These are phyloP conservation scores for Scartelaos histophorus DNA, from an alignment of 2,113 vertebrate species.

Conservation along the genomic window DNA sequence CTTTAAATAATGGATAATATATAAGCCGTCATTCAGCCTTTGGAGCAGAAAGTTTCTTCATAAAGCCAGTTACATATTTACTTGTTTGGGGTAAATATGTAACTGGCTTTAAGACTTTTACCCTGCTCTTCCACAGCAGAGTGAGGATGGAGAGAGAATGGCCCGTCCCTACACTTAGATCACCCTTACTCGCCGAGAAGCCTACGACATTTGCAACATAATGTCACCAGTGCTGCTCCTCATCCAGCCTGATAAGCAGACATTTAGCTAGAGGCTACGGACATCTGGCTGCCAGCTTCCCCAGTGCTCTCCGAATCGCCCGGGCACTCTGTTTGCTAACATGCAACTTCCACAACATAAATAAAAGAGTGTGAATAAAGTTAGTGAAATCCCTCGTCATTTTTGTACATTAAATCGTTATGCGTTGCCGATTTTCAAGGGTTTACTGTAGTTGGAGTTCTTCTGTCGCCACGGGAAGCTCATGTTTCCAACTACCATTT, in stretches of 20 bases:
- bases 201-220: slow-evolving; percentile 44
- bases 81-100: not conserved
- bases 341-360: slow-evolving; percentile 23
- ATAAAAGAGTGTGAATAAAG: slow-evolving; percentile 25
- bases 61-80: not conserved
- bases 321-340: slow-evolving; percentile 46
- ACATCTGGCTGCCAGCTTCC: slow-evolving; percentile 53
- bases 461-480: slow-evolving; percentile 4
- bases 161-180: slow-evolving; percentile 17
- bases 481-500: slow-evolving; percentile 17
- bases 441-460: slow-evolving; percentile 10
- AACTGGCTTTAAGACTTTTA: not conserved
- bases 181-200: slow-evolving; percentile 24
- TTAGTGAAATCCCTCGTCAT: slow-evolving; percentile 15
- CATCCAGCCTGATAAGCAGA: slow-evolving; percentile 53
- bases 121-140: slow-evolving; percentile 3
- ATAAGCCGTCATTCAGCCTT: too few species aligned
- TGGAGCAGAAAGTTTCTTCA: not conserved
- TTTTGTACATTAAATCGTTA: slow-evolving; percentile 39
- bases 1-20: too few species aligned
- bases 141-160: slow-evolving; percentile 25
- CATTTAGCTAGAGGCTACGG: slow-evolving; percentile 44
- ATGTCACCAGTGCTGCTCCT: slow-evolving; percentile 47
- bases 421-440: slow-evolving; percentile 24
- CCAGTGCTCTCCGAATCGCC: slow-evolving; percentile 38